Percentiles rank a stretch among this genome's conserved stretches.
These are phyloP conservation scores for Elegia similella DNA, from an alignment of 2,888 invertebrate species.

Conservation along the genomic window DNA sequence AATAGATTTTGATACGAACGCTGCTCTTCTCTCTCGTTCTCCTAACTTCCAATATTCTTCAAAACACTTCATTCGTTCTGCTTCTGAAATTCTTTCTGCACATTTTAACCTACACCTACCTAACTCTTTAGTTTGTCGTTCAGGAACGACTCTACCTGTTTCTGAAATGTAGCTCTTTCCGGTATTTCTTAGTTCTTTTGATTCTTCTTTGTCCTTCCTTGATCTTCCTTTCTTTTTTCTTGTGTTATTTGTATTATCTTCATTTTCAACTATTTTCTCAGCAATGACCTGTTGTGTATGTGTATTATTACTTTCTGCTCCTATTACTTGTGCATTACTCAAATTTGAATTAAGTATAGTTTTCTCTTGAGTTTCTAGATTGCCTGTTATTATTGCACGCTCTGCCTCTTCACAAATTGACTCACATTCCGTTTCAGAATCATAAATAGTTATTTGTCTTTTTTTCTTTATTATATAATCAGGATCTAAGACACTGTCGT, in stretches of 20 bases:
- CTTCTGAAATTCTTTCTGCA: slow-evolving; percentile 21
- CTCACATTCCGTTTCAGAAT: slow-evolving; percentile 2
- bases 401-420: not conserved
- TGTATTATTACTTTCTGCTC: not conserved
- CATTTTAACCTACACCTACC: slow-evolving; percentile 24
- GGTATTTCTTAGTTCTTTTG: slow-evolving; percentile 21
- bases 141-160: slow-evolving; percentile 22
- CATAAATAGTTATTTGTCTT: not conserved
- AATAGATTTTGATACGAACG: slow-evolving; percentile 20
- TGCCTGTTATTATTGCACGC: not conserved
- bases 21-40: slow-evolving; percentile 22
- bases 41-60: slow-evolving; percentile 25
- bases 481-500: slow-evolving; percentile 6
- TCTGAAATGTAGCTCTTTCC: slow-evolving; percentile 25
- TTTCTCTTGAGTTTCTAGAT: not conserved
- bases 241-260: not conserved
- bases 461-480: not conserved
- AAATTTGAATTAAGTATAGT: not conserved
- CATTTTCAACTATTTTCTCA: not conserved
- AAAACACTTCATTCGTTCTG: slow-evolving; percentile 22
- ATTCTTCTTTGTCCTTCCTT: not conserved
- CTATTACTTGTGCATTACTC: not conserved
- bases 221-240: slow-evolving; percentile 1
- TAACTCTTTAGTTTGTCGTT: slow-evolving; percentile 16
- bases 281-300: not conserved